Base-by-base conservation (phyloP, 2,113 vertebrate genomes). In the Engraulis encrasicolus region DNA sequence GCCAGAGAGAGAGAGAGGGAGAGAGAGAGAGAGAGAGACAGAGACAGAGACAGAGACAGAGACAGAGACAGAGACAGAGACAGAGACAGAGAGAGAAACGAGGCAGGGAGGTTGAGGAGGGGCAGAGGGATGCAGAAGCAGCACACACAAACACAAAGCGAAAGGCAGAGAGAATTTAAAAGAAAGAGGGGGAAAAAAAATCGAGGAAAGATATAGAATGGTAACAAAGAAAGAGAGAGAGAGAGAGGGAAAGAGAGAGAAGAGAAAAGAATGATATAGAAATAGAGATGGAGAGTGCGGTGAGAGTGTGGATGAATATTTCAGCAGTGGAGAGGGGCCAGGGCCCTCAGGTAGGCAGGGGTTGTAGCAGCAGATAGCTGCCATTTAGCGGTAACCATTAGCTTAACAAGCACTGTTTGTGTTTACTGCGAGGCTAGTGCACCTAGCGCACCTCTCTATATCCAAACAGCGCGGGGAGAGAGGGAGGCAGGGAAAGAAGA, bases 361-460 rank as follows among this genome's bases (percentile, higher is more conserved):
- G 49, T 38, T n/a, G n/a, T 31, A 71, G 78, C 86, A 91, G 87
- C 86, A 79, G 79, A 78, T 85, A 81, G 90, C 92, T 88, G 92
- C 91, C 91, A 88, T 90, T 94, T 91, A 93, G 91, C 84, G 37
- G 87, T 88, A n/a, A 82, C 92, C 90, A 93, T 95, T 94, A 93
- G 86, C 87, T 94, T 94, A 93, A 94, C 93, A 94, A 93, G 92
- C 93, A 94, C 86, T 90, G 92, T 94, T 94, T 93, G 93, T 95
- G 93, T 95, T 95, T 95, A 94, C 91, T 90, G 91, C 89, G 95
- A 95, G 93, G 91, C 93, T 93, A 95, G 93, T 93, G 93, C 94
- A 94, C 93, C 97, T 97, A 93, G 95, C 95, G 95, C 95, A 96
- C 94, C 95, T 95, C 96, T 94, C 86, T 94, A 91, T 92, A 91